Evolutionary conservation across 2,113 vertebrate genomes (phyloP).

Genomic region (Chionis minor): DNA sequence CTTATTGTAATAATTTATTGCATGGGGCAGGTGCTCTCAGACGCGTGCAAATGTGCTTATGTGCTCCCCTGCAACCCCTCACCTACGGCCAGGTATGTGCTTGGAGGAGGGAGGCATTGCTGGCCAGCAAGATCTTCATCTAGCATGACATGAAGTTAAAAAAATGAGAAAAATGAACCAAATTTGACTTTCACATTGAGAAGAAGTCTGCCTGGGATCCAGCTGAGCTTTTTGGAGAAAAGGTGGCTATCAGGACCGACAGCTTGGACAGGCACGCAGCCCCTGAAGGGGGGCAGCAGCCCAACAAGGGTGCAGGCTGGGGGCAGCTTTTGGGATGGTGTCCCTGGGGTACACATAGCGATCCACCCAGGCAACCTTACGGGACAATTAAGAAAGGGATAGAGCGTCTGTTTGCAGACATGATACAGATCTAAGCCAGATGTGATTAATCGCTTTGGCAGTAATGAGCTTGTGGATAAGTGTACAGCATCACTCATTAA

Average conservation of each 20-base stretch:
- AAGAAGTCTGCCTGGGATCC: background rate
- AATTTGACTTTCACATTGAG: background rate
- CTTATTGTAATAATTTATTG: background rate
- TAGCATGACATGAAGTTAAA: background rate
- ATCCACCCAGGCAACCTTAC: background rate
- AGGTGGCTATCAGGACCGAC: background rate
- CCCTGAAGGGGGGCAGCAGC: background rate
- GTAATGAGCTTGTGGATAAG: background rate
- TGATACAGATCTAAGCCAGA: background rate
- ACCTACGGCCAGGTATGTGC: fast-evolving
- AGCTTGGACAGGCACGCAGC: background rate
- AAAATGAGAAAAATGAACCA: background rate
- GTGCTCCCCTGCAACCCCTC: background rate
- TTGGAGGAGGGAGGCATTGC: background rate
- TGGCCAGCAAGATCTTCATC: background rate
- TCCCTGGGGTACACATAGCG: background rate
- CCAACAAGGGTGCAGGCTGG: background rate
- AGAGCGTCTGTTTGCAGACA: background rate
- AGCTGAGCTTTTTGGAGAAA: background rate
- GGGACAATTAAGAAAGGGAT: background rate
- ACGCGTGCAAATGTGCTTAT: background rate
- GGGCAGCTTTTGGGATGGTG: background rate
- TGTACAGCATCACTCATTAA: background rate
- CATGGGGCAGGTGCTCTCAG: background rate
- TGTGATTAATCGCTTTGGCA: background rate